Evolutionary conservation across 2,113 vertebrate species (phyloP).

Genomic region (Triplophysa dalaica): DNA sequence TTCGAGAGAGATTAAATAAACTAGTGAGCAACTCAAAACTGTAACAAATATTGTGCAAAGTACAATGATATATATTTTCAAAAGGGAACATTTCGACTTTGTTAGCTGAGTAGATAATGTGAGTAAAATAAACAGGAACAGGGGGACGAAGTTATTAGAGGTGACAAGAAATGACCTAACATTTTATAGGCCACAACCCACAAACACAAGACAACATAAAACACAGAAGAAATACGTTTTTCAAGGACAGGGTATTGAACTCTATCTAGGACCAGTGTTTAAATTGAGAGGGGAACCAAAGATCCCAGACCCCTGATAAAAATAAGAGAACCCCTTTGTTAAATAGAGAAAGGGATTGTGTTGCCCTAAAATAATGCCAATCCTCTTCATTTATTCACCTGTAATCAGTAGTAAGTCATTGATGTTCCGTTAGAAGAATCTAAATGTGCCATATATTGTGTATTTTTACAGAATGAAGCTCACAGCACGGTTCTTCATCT

Average conservation of each 20-base stretch:
- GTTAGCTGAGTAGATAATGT: slow-evolving; percentile 1
- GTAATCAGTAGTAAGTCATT: too few relatives aligned
- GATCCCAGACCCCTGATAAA: too few relatives aligned
- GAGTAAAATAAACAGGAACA: slow-evolving; percentile 29
- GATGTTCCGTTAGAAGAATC: too few relatives aligned
- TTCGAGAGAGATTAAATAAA: slow-evolving; percentile 15
- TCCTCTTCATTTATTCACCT: too few relatives aligned
- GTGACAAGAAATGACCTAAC: slow-evolving; percentile 29
- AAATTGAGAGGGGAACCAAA: too few relatives aligned
- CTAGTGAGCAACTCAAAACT: not conserved
- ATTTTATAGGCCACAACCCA: slow-evolving; percentile 9
- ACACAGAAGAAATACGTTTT: slow-evolving; percentile 21
- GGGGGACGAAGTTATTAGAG: slow-evolving; percentile 42
- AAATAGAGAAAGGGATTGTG: too few relatives aligned
- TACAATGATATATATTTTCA: slow-evolving; percentile 1
- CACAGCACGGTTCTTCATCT: too few relatives aligned
- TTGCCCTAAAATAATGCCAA: too few relatives aligned
- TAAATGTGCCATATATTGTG: too few relatives aligned
- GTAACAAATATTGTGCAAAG: not conserved
- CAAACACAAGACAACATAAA: slow-evolving; percentile 35
- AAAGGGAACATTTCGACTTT: not conserved
- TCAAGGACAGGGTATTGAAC: slow-evolving; percentile 15
- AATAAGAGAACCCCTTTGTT: too few relatives aligned
- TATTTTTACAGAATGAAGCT: too few relatives aligned
- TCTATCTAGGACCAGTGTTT: not conserved